Evolutionary conservation across 2,888 invertebrate species (phyloP), one percentile per base, ranked within the genome.

Genomic region (Orchestes rusci): DNA sequence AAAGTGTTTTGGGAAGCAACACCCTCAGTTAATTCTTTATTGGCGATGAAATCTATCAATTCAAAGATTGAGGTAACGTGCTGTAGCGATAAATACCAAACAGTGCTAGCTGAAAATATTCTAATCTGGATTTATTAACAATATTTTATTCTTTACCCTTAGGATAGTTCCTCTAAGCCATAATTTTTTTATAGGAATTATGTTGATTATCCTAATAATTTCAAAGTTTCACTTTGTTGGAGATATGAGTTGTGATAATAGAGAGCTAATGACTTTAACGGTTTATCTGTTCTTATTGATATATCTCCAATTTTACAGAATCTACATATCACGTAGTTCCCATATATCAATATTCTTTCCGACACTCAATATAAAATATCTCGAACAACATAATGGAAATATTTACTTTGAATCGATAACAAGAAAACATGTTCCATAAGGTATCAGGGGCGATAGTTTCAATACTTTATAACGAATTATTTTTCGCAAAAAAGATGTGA

Each of bases 21-120:
- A 34, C 35, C 39, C 47, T 7, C 23, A 23, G 10, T 31, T 32
- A 31, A 45, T n/a, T n/a, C n/a, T n/a, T n/a, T n/a, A n/a, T n/a
- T n/a, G n/a, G n/a, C n/a, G n/a, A n/a, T n/a, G n/a, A n/a, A n/a
- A n/a, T n/a, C n/a, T n/a, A n/a, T n/a, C n/a, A n/a, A n/a, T n/a
- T n/a, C n/a, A n/a, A n/a, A n/a, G n/a, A n/a, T n/a, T n/a, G n/a
- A n/a, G n/a, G 37, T 48, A 41, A 35, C 39, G 46, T 48, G 50
- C 50, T 45, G 48, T 47, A 43, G 46, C 53, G 46, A 50, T 42
- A 43, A 30, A 43, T 43, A 45, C 30, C 47, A 43, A 52, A 48
- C 45, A 52, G 44, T 46, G 48, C 45, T 50, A 50, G 46, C 51
- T 53, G 54, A 54, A 54, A 49, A 53, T 55, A 51, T 53, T 53